Evolutionary conservation across 2,113 vertebrate genomes (phyloP), one percentile per base, ranked within the genome.

Genomic region (Girardinichthys multiradiatus): DNA sequence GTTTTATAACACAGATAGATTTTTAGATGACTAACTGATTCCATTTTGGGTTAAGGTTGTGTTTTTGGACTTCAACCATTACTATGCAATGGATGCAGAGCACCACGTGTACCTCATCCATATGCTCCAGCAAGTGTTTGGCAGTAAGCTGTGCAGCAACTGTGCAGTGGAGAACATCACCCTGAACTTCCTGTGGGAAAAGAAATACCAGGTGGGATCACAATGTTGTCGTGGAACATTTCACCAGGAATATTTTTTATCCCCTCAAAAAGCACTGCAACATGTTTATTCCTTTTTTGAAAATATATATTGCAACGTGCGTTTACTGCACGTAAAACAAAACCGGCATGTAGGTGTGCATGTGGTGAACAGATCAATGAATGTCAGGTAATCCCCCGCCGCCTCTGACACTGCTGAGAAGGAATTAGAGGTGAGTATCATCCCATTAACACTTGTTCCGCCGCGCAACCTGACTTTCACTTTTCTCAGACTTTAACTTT

Each of bases 61-160:
- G 74, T 97, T 99, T 80, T 85, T 99, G 85, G 98, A 99, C 91
- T 99, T 99, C 86, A 99, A 99, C 91, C 98, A 99, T 81, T 96
- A 99, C 89, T 99, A 99, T 0, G 97, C 96, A 51, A 99, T 99
- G 98, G 94, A 94, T 1, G 86, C 94, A n/a, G 86, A 90, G 72
- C 97, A 99, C 89, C 98, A 99, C 64, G 77, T 51, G 51, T 94
- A 94, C 89, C 92, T 99, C 81, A 92, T 97, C 80, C 85, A 60
- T 77, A 95, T 93, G 90, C 95, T 99, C 72, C 92, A 77, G 77
- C 94, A 97, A 42, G 95, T 95, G 15, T 99, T 99, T 89, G 95
- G 95, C 79, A 90, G 81, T 68, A 98, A 95, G 87, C 94, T 99
- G 35, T 99, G 96, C 84, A 89, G 71, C 0, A 85, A 93, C 74